Evolutionary conservation across 2,113 vertebrate genomes (phyloP).

Genomic region (Tachysurus fulvidraco): DNA sequence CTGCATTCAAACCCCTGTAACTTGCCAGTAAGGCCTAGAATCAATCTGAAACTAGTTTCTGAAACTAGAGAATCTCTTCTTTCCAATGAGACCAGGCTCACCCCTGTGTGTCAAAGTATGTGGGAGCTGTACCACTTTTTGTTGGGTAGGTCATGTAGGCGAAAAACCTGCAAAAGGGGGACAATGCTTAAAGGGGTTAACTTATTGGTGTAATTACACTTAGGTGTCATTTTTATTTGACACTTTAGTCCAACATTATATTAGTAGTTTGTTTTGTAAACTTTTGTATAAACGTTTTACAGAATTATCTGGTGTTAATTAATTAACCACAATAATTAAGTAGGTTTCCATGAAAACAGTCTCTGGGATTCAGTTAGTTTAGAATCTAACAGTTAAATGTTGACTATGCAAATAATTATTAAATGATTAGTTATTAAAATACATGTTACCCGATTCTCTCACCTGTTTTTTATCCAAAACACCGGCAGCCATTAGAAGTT

Average conservation of each 20-base stretch:
- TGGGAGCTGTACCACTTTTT: too few relatives aligned
- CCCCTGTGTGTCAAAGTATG: too few relatives aligned
- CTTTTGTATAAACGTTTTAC: background rate
- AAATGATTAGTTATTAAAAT: too few relatives aligned
- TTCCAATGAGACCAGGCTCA: too few relatives aligned
- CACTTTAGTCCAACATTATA: background rate
- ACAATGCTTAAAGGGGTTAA: too few relatives aligned
- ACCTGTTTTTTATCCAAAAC: slow-evolving; percentile 15
- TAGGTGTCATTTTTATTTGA: background rate
- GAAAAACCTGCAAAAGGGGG: too few relatives aligned
- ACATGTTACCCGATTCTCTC: background rate
- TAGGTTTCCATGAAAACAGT: background rate
- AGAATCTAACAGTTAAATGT: background rate
- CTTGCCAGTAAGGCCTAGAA: too few relatives aligned
- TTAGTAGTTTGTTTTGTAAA: background rate
- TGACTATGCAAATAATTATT: background rate
- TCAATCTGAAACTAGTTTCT: too few relatives aligned
- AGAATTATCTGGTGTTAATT: background rate
- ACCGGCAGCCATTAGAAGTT: background rate
- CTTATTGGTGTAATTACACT: background rate
- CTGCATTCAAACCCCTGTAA: too few relatives aligned
- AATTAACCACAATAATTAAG: too few relatives aligned
- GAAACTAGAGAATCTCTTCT: too few relatives aligned
- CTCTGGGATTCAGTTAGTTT: background rate
- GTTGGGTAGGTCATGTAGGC: too few relatives aligned